Evolutionary conservation across 1,140 invertebrate genomes (phyloP).

Genomic region (Ericerus pela): DNA sequence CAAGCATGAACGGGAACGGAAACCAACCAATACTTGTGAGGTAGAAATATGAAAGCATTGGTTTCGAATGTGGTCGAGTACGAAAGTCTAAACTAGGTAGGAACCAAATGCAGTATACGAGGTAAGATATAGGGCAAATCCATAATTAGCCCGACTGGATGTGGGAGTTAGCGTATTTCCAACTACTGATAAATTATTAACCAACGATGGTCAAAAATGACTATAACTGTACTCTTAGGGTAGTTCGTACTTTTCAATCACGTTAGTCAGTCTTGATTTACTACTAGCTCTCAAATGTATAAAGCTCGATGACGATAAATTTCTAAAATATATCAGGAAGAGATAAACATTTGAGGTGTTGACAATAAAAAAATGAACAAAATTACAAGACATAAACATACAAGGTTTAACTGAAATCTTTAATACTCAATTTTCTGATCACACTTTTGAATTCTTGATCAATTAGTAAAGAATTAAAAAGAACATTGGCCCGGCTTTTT

Average conservation of each 20-base stretch:
- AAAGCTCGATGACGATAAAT: conserved; percentile 41
- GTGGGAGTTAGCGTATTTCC: conserved; percentile 70
- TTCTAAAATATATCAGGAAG: conserved; percentile 33
- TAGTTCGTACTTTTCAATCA: conserved; percentile 46
- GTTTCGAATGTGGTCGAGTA: conserved; percentile 50
- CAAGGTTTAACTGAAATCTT: conserved; percentile 41
- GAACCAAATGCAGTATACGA: conserved; percentile 55
- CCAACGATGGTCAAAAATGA: conserved; percentile 23
- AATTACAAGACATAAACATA: conserved; percentile 33
- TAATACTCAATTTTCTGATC: conserved; percentile 43
- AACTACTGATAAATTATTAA: conserved; percentile 37
- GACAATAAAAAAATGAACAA: conserved; percentile 1
- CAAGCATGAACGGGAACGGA: conserved; percentile 65
- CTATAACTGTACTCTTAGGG: conserved; percentile 31
- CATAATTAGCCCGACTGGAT: conserved; percentile 68
- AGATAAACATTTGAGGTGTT: conserved; percentile 7
- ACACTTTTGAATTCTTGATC: conserved; percentile 58
- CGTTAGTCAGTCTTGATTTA: conserved; percentile 51
- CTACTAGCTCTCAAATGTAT: conserved; percentile 49
- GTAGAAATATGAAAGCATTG: conserved; percentile 61
- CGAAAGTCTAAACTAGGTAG: conserved; percentile 67
- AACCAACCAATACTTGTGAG: conserved; percentile 78
- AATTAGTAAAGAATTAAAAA: conserved; percentile 53
- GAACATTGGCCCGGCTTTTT: conserved; percentile 47
- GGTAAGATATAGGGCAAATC: conserved; percentile 70